Percentiles rank a stretch among this genome's conserved stretches.
Evolutionary conservation across 2,113 vertebrate genomes (phyloP).

Genomic region (Heterochromis multidens): DNA sequence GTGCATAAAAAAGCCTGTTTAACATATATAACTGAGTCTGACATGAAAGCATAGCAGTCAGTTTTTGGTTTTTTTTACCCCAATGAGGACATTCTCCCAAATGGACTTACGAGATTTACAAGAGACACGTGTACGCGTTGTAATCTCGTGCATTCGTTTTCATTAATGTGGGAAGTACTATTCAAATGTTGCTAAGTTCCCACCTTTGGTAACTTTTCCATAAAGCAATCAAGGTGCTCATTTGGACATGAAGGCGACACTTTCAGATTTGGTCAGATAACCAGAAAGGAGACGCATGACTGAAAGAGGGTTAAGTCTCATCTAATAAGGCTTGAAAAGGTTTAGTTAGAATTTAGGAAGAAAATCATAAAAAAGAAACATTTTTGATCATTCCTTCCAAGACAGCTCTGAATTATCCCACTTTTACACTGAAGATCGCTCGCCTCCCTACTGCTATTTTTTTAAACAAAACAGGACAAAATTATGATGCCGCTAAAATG

Average conservation of each 20-base stretch:
- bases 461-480: not conserved
- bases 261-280: not conserved
- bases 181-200: not conserved
- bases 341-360: not conserved
- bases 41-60: not conserved
- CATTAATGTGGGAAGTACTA: not conserved
- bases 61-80: not conserved
- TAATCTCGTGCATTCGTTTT: not conserved
- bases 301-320: no score
- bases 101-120: not conserved
- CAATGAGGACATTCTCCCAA: not conserved
- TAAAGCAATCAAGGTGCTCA: not conserved
- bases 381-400: not conserved
- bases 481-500: no score
- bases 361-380: not conserved
- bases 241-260: rapidly evolving
- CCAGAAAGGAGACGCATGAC: not conserved
- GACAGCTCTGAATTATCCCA: not conserved
- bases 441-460: not conserved
- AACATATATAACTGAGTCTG: not conserved
- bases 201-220: not conserved
- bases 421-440: not conserved
- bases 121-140: not conserved
- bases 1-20: not conserved
- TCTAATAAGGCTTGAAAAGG: not conserved